These are phyloP conservation scores for Acrocyrtus sp. DNA, from an alignment of 2,888 invertebrate species.

Conservation along the genomic window DNA sequence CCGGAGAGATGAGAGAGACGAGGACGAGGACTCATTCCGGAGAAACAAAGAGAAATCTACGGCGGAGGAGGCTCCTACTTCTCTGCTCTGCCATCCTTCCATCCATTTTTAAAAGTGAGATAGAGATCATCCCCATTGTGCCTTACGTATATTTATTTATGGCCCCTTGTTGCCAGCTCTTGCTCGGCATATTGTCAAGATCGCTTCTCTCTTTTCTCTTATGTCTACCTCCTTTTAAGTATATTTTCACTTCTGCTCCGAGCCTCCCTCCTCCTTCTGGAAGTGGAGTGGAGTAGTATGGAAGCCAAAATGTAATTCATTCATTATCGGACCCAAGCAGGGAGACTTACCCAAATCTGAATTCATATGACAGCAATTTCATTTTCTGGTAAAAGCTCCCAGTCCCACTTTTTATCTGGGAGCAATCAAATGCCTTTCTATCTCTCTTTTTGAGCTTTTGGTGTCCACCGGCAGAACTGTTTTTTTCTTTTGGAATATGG, in stretches of 20 bases:
- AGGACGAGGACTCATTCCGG: no score
- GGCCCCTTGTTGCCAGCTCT: constrained; percentile 15
- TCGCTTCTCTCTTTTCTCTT: no score
- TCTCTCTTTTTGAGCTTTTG: not conserved
- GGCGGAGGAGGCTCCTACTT: no score
- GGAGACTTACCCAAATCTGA: not conserved
- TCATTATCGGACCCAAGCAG: not conserved
- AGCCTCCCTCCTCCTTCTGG: no score
- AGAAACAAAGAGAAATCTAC: no score
- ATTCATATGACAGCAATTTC: constrained; percentile 1
- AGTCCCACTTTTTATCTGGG: no score
- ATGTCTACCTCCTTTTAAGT: no score
- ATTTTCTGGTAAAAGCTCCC: constrained; percentile 1
- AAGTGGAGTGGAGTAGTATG: not conserved
- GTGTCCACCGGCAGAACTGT: not conserved
- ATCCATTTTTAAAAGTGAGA: constrained; percentile 8
- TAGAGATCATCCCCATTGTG: constrained; percentile 19
- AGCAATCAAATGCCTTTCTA: not conserved
- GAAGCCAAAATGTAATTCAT: not conserved
- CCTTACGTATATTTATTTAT: constrained; percentile 17
- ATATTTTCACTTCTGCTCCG: no score
- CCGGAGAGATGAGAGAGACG: no score
- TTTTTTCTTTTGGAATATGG: not conserved
- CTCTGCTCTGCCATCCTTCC: not conserved
- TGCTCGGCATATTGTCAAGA: not conserved